A percentile compares a stretch with the other conserved stretches of the same genome.
phyloP scores from a whole-genome alignment of 2,113 vertebrate species.

The Crocuta crocuta region DNA sequence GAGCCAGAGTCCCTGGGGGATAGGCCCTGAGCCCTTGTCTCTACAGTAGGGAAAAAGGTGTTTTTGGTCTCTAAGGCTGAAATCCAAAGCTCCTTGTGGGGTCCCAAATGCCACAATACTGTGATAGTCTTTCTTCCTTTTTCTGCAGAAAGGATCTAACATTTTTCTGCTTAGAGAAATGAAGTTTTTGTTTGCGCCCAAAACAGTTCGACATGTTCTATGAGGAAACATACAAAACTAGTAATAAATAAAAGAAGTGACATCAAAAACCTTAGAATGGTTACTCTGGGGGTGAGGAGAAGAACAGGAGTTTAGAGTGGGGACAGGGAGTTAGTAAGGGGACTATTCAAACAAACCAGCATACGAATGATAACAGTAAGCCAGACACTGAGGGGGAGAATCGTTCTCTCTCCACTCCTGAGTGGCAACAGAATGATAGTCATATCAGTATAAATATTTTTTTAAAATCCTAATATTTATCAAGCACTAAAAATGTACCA shows the following conservation, averaged over 20 bases:
- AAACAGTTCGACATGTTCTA: not conserved
- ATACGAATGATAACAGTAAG: rapidly evolving
- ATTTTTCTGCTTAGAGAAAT: not conserved
- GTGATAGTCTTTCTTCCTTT: not conserved
- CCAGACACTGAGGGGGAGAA: not conserved
- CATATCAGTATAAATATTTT: not conserved
- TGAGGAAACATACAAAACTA: not conserved
- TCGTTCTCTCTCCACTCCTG: not conserved
- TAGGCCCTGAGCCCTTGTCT: not conserved
- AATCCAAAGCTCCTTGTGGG: not conserved
- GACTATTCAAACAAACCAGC: not conserved
- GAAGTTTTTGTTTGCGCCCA: not conserved
- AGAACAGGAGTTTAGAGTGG: not conserved
- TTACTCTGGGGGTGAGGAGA: not conserved
- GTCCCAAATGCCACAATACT: not conserved
- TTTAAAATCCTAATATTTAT: not conserved
- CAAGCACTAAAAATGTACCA: not conserved
- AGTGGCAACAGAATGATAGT: not conserved
- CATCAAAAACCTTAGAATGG: not conserved
- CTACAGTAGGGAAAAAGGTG: not conserved
- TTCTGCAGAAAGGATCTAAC: not conserved
- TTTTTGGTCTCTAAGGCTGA: not conserved
- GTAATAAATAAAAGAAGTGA: not conserved
- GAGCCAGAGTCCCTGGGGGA: not conserved
- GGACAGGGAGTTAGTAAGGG: too few relatives aligned